phyloP scores from a whole-genome alignment of 2,113 vertebrate species.

The Xenus cinereus region DNA sequence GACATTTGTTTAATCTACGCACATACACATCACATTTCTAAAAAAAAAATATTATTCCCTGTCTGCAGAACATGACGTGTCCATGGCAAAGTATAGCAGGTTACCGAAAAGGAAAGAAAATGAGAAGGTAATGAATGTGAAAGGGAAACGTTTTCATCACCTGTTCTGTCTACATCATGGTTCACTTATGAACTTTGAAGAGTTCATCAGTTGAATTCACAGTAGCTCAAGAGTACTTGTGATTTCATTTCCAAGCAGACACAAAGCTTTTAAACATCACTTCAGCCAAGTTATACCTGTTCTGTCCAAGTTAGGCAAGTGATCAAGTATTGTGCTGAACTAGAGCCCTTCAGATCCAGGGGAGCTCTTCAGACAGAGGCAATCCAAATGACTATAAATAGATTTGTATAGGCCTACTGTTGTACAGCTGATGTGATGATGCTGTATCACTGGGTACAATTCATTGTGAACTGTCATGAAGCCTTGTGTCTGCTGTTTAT shows the following conservation, averaged over 20 bases:
- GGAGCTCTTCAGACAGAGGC: background rate
- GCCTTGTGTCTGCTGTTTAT: constrained; percentile 40
- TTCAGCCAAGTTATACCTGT: background rate
- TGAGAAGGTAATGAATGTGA: constrained; percentile 82
- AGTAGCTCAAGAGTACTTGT: background rate
- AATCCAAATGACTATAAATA: background rate
- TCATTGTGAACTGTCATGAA: background rate
- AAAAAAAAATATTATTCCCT: constrained; percentile 38
- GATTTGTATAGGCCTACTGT: background rate
- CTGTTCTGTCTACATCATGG: background rate
- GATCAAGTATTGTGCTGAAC: background rate
- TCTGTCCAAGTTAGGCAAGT: background rate
- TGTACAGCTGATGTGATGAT: background rate
- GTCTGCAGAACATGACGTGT: constrained; percentile 89
- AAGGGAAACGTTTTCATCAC: background rate
- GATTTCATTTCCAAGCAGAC: background rate
- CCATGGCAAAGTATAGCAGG: constrained; percentile 97
- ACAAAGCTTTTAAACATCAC: constrained; percentile 5
- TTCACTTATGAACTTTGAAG: background rate
- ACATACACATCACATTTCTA: background rate
- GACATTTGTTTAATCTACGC: background rate
- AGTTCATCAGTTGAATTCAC: background rate
- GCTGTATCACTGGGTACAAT: background rate
- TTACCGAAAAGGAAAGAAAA: constrained; percentile 95
- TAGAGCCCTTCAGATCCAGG: background rate